Evolutionary conservation across 2,113 vertebrate genomes (phyloP).

Genomic region (Lepus europaeus): DNA sequence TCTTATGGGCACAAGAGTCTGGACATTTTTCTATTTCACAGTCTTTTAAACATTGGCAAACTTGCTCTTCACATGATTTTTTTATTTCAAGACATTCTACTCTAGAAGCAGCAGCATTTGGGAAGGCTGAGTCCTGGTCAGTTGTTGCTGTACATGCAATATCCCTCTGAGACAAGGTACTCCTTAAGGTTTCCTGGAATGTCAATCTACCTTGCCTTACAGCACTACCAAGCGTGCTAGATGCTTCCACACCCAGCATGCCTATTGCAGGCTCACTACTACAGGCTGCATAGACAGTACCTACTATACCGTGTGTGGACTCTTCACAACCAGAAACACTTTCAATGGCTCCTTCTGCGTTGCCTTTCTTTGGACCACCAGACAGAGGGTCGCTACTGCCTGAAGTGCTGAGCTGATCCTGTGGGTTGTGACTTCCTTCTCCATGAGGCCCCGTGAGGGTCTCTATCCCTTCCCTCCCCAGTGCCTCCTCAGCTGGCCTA

Average conservation of each 20-base stretch:
- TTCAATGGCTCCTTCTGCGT: slow-evolving; percentile 50
- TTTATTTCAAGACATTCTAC: slow-evolving; percentile 54
- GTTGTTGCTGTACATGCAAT: background rate
- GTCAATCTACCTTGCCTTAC: background rate
- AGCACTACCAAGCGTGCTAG: accelerated
- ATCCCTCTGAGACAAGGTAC: slow-evolving; percentile 37
- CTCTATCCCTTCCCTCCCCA: background rate
- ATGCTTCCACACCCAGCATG: background rate
- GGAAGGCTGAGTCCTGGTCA: background rate
- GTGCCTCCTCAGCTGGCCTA: background rate
- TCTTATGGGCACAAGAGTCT: background rate
- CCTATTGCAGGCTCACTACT: background rate
- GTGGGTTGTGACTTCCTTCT: background rate
- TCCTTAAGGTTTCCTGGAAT: background rate
- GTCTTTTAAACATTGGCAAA: background rate
- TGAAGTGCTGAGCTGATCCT: background rate
- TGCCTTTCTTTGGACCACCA: slow-evolving; percentile 13
- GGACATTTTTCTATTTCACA: slow-evolving; percentile 58
- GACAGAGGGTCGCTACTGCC: background rate
- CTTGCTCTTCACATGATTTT: slow-evolving; percentile 63
- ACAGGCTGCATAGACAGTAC: background rate
- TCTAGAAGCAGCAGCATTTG: background rate
- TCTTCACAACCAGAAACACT: slow-evolving; percentile 29
- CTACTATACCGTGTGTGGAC: background rate
- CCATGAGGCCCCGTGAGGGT: background rate